These are phyloP conservation scores for Sciurus niger DNA, from an alignment of 2,113 vertebrate genomes.

Conservation along the genomic window DNA sequence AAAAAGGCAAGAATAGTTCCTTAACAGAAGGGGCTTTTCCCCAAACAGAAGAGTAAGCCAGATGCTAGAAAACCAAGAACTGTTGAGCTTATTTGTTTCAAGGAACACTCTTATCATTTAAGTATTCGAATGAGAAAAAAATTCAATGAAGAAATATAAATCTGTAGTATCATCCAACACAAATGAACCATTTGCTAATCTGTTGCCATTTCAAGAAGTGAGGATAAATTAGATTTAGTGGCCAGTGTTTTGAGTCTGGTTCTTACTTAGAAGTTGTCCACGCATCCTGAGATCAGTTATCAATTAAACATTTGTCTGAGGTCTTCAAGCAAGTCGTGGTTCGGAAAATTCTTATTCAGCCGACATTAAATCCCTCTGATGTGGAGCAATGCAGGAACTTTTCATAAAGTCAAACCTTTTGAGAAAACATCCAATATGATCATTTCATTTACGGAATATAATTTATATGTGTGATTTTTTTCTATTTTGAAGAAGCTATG, in stretches of 20 bases:
- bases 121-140: slow-evolving; percentile 26
- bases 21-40: neutral
- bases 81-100: neutral
- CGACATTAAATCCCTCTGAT: neutral
- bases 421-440: neutral
- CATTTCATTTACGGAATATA: neutral
- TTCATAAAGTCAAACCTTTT: slow-evolving; percentile 14
- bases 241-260: neutral
- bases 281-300: neutral
- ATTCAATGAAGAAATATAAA: neutral
- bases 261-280: neutral
- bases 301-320: slow-evolving; percentile 38
- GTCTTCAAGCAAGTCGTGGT: neutral
- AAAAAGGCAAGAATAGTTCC: neutral
- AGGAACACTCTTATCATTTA: neutral
- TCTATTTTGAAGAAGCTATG: slow-evolving; percentile 41
- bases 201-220: neutral
- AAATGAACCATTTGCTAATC: neutral
- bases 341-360: slow-evolving; percentile 4
- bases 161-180: neutral
- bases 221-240: slow-evolving; percentile 1
- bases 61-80: neutral
- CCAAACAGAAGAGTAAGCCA: neutral
- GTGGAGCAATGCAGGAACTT: neutral
- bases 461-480: neutral